Base-by-base conservation (phyloP, 2,888 invertebrate genomes). In the Dryobota labecula region DNA sequence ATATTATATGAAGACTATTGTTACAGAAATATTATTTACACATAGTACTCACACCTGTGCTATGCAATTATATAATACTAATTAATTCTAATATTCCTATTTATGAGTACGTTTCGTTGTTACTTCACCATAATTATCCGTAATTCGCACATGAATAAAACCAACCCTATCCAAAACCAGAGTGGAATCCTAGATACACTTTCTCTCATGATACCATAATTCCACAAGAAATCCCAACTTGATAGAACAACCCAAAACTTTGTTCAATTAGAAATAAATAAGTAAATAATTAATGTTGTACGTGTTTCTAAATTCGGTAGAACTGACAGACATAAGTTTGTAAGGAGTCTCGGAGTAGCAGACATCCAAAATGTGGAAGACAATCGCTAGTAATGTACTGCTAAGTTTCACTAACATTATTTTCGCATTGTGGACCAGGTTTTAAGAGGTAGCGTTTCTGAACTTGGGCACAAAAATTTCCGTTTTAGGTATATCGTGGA, bases 351-450 rank as follows among this genome's bases (percentile, higher is more conserved):
- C n/a, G 13, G 24, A 64, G 71, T 13, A 63, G n/a, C 64, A 57
- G 15, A 61, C 72, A 60, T 58, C 68, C 56, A 27, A 79, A 79
- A 83, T 76, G 64, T 64, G 70, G 67, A 72, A 85, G 74, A 84
- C 82, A 84, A 76, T 82, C 43, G 45, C 63, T 71, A 77, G 71
- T 85, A 80, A 84, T 75, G 73, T 82, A 54, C 62, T 72, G 58
- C 76, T 76, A 79, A 81, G 81, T 80, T 86, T 76, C 75, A 45
- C 74, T 85, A 74, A 84, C 66, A 56, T 78, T 78, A 71, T 84
- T 85, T 83, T 73, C 74, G 5, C 15, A 30, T 20, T 20, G 8
- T 1, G 43, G 57, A 13, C 0, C 27, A 69, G 63, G 30, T 13
- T 53, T 15, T 20, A 27, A 60, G 71, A 56, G 36, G 3, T 15